phyloP scores from a whole-genome alignment of 2,797 vertebrate species.

The Coregonus suidteri region DNA sequence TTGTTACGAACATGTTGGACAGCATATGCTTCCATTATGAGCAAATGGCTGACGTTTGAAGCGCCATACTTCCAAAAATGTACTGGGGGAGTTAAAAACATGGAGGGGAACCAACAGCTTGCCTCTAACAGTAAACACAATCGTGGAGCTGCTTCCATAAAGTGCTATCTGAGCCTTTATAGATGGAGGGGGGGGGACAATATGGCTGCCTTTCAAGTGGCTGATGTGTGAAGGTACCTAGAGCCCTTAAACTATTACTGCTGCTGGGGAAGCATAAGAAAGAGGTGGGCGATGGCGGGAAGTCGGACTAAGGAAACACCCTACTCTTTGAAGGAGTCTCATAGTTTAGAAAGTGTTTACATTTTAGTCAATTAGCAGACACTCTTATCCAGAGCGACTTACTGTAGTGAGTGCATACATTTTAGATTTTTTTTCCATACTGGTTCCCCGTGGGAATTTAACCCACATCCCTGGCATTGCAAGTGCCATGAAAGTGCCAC shows the following conservation, averaged over 20 bases:
- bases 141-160: not conserved
- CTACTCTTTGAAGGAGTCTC: not conserved
- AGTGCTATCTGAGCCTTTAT: not conserved
- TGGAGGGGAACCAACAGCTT: not conserved
- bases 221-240: conserved; percentile 3
- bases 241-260: not conserved
- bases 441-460: no score
- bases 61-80: not conserved
- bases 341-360: no score
- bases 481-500: no score
- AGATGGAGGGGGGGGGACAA: not conserved
- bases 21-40: not conserved
- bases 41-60: not conserved
- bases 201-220: conserved; percentile 1
- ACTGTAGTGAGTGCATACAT: no score
- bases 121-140: conserved; percentile 6
- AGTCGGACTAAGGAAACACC: not conserved
- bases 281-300: not conserved
- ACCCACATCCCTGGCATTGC: no score
- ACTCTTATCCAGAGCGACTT: no score
- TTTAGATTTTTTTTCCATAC: no score
- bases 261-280: not conserved
- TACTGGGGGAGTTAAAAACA: no score
- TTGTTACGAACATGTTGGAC: not conserved
- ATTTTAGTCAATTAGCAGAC: no score